A percentile compares a stretch with the other conserved stretches of the same genome.
Evolutionary conservation across 2,113 vertebrate genomes (phyloP).

Genomic region (Xenopus tropicalis): UCB_Xtro_10.0 CM004446.2:70907001-70907500

Average conservation of each 20-base stretch:
- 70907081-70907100: too few relatives aligned
- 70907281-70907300: slow-evolving; percentile 85
- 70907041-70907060: too few relatives aligned
- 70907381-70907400: slow-evolving; percentile 99
- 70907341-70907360: slow-evolving; percentile 97
- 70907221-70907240: slow-evolving; percentile 75
- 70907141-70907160: too few relatives aligned
- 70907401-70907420: slow-evolving; percentile 98
- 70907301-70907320: slow-evolving; percentile 90
- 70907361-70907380: slow-evolving; percentile 98
- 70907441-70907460: slow-evolving; percentile 31
- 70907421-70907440: slow-evolving; percentile 96
- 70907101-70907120: too few relatives aligned
- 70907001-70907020: too few relatives aligned
- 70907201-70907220: slow-evolving; percentile 49
- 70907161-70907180: slow-evolving; percentile 27
- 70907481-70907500: too few relatives aligned
- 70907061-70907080: too few relatives aligned
- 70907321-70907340: slow-evolving; percentile 99
- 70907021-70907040: too few relatives aligned
- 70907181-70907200: slow-evolving; percentile 46
- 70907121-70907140: too few relatives aligned
- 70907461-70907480: too few relatives aligned
- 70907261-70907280: slow-evolving; percentile 64
- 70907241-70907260: slow-evolving; percentile 85